Conservation (phyloP, 2,797 vertebrate species). For the Alauda arvensis region DNA sequence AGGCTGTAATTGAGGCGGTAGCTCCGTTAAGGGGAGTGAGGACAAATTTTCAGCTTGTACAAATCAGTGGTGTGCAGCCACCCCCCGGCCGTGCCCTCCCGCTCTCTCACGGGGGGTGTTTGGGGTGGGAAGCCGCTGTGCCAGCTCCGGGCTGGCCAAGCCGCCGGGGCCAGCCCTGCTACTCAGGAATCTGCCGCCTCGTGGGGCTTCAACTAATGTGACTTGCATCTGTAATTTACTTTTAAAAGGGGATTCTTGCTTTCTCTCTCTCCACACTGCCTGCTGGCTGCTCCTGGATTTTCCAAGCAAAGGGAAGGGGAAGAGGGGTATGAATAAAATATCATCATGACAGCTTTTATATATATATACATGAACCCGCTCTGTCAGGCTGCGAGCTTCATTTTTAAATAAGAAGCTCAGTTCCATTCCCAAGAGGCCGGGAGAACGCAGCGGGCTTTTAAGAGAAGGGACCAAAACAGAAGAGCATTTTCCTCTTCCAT, state of each 20-base stretch:
- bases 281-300: constrained; percentile 61
- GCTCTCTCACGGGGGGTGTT: not conserved
- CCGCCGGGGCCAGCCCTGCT: not conserved
- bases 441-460: constrained; percentile 38
- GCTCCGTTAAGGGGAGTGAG: not conserved
- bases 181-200: not conserved
- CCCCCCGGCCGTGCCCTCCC: not conserved
- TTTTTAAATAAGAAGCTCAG: constrained; percentile 58
- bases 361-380: constrained; percentile 48
- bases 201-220: constrained; percentile 50
- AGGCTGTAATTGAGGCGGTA: constrained; percentile 10
- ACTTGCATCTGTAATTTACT: constrained; percentile 63
- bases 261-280: constrained; percentile 38
- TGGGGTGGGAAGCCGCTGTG: not conserved
- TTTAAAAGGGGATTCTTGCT: constrained; percentile 61
- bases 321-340: constrained; percentile 69
- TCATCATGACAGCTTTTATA: constrained; percentile 59
- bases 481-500: constrained; percentile 54
- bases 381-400: constrained; percentile 45
- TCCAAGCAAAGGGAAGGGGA: constrained; percentile 59
- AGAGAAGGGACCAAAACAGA: constrained; percentile 61
- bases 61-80: not conserved
- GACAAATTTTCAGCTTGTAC: not conserved
- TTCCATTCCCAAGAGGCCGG: constrained; percentile 19
- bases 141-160: not conserved